A percentile compares a stretch with the other conserved stretches of the same genome.
Evolutionary conservation across 2,113 vertebrate genomes (phyloP).

Genomic region (Sminthopsis crassicaudata): DNA sequence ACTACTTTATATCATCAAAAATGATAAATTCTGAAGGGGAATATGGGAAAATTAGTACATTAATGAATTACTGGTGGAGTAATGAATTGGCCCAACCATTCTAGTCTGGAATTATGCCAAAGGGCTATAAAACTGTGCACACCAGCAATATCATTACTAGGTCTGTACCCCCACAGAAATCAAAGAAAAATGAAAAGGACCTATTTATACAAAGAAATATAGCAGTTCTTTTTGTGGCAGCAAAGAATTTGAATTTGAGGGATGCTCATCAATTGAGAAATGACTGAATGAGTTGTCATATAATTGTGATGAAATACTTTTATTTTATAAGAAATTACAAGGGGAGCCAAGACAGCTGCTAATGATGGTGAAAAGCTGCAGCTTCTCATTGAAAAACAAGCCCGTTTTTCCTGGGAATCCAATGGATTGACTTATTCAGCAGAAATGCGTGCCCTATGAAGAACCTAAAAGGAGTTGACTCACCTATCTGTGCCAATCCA

Average conservation of each 20-base stretch:
- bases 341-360: no score
- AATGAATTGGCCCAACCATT: neutral
- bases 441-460: no score
- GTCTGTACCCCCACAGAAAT: neutral
- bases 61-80: neutral
- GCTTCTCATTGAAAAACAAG: no score
- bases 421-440: no score
- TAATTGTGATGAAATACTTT: neutral
- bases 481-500: no score
- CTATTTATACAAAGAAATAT: neutral
- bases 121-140: neutral
- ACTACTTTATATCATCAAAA: neutral
- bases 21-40: neutral
- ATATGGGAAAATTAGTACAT: neutral
- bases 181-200: neutral
- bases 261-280: neutral
- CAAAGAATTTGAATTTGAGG: neutral
- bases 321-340: neutral
- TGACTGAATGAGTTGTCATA: neutral
- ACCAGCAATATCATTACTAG: neutral
- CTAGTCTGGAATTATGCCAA: no score
- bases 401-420: no score
- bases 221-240: neutral
- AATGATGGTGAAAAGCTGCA: no score
- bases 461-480: no score